Evolutionary conservation across 2,113 vertebrate genomes (phyloP).

Genomic region (Glaucomys volans): DNA sequence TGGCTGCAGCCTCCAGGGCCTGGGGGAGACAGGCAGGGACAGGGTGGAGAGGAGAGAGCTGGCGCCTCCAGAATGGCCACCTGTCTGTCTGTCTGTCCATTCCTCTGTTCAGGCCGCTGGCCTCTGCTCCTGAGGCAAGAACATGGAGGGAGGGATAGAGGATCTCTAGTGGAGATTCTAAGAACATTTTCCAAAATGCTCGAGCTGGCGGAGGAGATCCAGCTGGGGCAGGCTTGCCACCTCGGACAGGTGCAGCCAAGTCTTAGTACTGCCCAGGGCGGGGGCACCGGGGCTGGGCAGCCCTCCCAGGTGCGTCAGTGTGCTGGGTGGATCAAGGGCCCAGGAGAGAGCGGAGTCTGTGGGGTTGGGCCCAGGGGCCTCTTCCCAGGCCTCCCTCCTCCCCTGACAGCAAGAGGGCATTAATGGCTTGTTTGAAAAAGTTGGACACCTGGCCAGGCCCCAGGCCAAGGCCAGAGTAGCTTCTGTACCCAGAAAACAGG

Average conservation of each 20-base stretch:
- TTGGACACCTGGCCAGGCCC: background rate
- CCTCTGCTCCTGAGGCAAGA: background rate
- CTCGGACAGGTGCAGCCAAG: background rate
- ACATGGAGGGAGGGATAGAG: background rate
- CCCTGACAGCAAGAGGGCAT: background rate
- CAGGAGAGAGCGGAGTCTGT: background rate
- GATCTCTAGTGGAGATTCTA: background rate
- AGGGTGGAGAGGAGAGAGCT: background rate
- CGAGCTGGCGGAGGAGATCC: background rate
- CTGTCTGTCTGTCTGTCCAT: background rate
- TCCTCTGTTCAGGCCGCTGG: background rate
- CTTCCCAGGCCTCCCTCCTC: background rate
- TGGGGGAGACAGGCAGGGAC: too few species aligned
- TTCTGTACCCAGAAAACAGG: background rate
- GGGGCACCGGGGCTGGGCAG: fast-evolving
- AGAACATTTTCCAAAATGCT: background rate
- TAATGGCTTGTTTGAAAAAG: background rate
- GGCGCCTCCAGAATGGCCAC: background rate
- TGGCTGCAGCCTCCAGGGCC: background rate
- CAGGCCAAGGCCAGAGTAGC: background rate
- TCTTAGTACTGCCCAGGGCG: background rate
- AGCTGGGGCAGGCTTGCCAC: background rate
- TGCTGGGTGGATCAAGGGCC: background rate
- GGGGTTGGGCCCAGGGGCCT: background rate
- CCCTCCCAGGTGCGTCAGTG: background rate